Percentiles rank a stretch among this genome's conserved stretches.
These are phyloP conservation scores for Troglohyphantes excavatus DNA, from an alignment of 2,888 invertebrate genomes.

Conservation along the genomic window DNA sequence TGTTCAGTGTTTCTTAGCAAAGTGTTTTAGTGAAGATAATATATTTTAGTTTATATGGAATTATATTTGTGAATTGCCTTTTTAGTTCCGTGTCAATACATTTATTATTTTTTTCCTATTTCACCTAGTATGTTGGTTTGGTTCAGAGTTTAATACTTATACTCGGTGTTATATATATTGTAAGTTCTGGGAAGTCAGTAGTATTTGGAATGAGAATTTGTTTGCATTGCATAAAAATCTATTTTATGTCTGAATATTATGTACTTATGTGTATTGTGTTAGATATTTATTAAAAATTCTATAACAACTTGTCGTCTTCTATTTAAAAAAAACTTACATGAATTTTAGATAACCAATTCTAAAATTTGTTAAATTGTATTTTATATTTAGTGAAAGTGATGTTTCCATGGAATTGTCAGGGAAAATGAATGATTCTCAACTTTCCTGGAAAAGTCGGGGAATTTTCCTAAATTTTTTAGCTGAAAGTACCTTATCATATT, in stretches of 20 bases:
- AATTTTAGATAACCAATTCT: too few relatives aligned
- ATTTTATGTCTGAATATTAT: conserved; percentile 74
- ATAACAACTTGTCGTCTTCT: conserved; percentile 22
- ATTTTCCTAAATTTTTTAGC: too few relatives aligned
- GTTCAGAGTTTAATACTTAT: conserved; percentile 67
- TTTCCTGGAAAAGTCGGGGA: too few relatives aligned
- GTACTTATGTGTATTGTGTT: conserved; percentile 76
- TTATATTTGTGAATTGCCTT: background rate
- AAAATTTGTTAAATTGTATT: too few relatives aligned
- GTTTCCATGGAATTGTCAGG: too few relatives aligned
- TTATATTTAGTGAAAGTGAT: too few relatives aligned
- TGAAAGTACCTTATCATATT: too few relatives aligned
- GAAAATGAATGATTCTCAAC: too few relatives aligned
- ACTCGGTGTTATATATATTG: conserved; percentile 42
- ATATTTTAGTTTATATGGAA: conserved; percentile 9
- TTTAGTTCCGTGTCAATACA: background rate
- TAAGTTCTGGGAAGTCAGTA: conserved; percentile 47
- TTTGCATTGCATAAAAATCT: conserved; percentile 60
- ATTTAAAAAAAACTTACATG: too few relatives aligned
- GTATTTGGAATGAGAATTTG: conserved; percentile 52
- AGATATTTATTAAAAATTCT: conserved; percentile 77
- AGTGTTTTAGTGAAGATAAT: conserved; percentile 1
- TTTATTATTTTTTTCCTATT: conserved; percentile 25
- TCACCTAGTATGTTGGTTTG: conserved; percentile 60
- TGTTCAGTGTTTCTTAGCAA: conserved; percentile 1